Evolutionary conservation across 2,888 invertebrate genomes (phyloP), one percentile per base, ranked within the genome.

Genomic region (Amblyjoppa fuscipennis): DNA sequence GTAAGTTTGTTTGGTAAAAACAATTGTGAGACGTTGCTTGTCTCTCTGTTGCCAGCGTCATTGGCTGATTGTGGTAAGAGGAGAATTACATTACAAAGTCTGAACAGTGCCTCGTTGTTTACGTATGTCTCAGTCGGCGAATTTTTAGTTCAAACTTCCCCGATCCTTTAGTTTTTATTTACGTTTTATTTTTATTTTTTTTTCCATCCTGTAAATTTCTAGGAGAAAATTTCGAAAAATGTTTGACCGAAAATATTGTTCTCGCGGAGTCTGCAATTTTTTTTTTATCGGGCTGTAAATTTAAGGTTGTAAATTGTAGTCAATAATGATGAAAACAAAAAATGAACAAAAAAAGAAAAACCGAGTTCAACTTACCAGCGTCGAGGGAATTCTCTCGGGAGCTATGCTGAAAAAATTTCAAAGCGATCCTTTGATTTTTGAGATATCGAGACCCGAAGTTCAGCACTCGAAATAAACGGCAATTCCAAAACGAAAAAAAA

Each of bases 61-160:
- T 81, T 80, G 71, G 77, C 76, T 89, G 88, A 87, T 85, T 90
- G 89, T 93, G 91, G 91, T 92, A 91, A 89, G 83, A 93, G 93
- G 92, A 93, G 93, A 93, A 93, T 92, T 92, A 93, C 92, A 93
- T 92, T 91, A 93, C 92, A 93, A 93, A 93, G 93, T 93, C 93
- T 93, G 93, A 93, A 93, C 92, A 93, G 91, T 92, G 92, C 93
- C 91, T 93, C 61, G 61, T 61, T 61, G 61, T 61, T 11, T 61
- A 61, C 31, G 31, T 34, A 16, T 61, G 31, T 61, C 61, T 31
- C 61, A 34, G 34, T 34, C 34, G 31, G 61, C 16, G 61, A 31
- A 31, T 61, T 34, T 56, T 38, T 49, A 16, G 64, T 13, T 70
- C 20, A 66, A 66, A 66, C 38, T 75, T 75, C 61, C 75, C 75